Conservation (phyloP, 2,113 vertebrate species). For the Paradisaea rubra region DNA sequence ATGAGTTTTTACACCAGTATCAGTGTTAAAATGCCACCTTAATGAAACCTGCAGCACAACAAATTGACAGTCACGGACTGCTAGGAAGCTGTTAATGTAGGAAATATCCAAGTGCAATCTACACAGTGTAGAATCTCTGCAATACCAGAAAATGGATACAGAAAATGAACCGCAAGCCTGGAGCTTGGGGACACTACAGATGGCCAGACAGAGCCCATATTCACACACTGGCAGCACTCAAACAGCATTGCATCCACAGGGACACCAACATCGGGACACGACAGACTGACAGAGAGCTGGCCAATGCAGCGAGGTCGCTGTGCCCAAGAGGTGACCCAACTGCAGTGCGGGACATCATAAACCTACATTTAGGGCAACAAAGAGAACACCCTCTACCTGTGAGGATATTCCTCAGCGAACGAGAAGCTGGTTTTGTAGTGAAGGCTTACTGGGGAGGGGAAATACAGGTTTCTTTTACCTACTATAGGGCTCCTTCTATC, state of each 20-base stretch:
- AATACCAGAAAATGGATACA: neutral
- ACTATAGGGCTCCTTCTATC: neutral
- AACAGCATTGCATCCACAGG: neutral
- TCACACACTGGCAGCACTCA: neutral
- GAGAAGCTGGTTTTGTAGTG: neutral
- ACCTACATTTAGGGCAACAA: neutral
- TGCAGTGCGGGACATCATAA: neutral
- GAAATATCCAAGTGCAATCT: neutral
- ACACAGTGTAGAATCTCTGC: no score
- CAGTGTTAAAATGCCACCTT: neutral
- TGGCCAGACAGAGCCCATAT: neutral
- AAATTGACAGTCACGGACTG: neutral
- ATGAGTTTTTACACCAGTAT: no score
- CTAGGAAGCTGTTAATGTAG: neutral
- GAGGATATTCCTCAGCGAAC: neutral
- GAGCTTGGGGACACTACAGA: neutral
- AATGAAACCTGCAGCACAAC: neutral
- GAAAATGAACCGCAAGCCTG: rapidly evolving
- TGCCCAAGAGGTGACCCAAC: rapidly evolving
- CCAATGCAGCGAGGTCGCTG: neutral
- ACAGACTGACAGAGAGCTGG: neutral
- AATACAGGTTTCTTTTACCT: neutral
- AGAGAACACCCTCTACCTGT: neutral
- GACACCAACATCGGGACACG: neutral
- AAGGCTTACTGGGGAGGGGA: no score